Conservation (phyloP, 2,113 vertebrate genomes). For the Melanostigma gelatinosum region DNA sequence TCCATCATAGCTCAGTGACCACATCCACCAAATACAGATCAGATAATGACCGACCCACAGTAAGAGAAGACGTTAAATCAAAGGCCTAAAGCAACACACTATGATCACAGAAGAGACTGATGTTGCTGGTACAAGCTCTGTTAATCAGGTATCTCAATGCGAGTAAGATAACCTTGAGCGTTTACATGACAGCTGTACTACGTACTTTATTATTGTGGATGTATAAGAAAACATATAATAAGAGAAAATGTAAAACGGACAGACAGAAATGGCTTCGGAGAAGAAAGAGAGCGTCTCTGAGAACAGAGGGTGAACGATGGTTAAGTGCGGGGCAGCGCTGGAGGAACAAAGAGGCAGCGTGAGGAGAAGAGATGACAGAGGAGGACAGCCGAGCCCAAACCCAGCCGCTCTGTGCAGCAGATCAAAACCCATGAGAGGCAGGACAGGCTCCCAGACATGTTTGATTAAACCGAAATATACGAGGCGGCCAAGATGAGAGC, state of each 20-base stretch:
- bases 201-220: not conserved
- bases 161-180: not conserved
- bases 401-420: constrained; percentile 66
- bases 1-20: not conserved
- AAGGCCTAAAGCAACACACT: not conserved
- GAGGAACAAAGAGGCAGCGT: constrained; percentile 3
- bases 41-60: not conserved
- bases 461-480: constrained; percentile 73
- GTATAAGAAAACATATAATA: not conserved
- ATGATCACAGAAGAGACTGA: not conserved
- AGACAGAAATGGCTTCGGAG: not conserved
- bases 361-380: constrained; percentile 33
- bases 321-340: constrained; percentile 2
- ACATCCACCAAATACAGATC: not conserved
- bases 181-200: not conserved
- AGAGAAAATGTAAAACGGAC: not conserved
- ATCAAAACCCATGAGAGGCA: constrained; percentile 68
- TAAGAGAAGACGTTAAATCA: not conserved
- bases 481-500: constrained; percentile 64
- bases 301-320: constrained; percentile 23
- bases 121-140: not conserved
- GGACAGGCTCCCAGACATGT: constrained; percentile 70
- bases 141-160: not conserved
- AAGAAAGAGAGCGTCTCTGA: constrained; percentile 1
- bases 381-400: constrained; percentile 30